These are phyloP conservation scores for Hippocampus kuda DNA, from an alignment of 2,797 vertebrate species.

Conservation along the genomic window DNA sequence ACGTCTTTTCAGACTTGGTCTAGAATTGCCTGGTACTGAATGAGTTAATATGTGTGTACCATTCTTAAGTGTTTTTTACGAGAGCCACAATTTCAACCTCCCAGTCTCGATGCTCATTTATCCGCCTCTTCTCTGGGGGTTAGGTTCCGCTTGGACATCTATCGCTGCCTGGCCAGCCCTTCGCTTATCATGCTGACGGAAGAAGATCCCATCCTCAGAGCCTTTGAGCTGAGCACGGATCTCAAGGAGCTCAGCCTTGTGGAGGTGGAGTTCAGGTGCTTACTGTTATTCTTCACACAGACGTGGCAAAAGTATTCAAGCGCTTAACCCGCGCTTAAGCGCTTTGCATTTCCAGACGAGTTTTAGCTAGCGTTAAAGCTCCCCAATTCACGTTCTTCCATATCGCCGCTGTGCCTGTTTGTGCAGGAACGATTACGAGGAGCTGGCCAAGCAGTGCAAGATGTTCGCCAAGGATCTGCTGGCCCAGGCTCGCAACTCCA, in stretches of 20 bases:
- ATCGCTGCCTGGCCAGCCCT: constrained; percentile 91
- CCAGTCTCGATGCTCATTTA: not conserved
- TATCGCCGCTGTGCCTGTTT: too few species aligned
- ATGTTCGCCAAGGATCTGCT: constrained; percentile 98
- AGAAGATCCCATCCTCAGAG: constrained; percentile 93
- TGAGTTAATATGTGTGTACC: too few species aligned
- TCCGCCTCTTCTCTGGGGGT: not conserved
- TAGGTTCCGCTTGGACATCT: constrained; percentile 97
- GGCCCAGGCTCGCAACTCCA: constrained; percentile 95
- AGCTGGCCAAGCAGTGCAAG: constrained; percentile 94
- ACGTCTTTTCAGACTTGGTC: too few species aligned
- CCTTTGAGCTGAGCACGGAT: constrained; percentile 94
- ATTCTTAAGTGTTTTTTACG: too few species aligned
- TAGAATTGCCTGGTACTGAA: too few species aligned
- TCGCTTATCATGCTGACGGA: constrained; percentile 97
- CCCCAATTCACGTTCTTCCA: too few species aligned
- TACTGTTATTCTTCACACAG: not conserved
- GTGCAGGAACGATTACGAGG: constrained; percentile 92
- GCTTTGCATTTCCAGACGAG: too few species aligned
- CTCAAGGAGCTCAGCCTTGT: constrained; percentile 94
- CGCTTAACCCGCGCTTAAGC: too few species aligned
- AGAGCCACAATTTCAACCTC: not conserved
- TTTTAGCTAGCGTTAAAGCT: too few species aligned
- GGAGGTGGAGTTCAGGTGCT: constrained; percentile 96
- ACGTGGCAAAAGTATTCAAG: not conserved